Evolutionary conservation across 2,797 vertebrate species (phyloP).

Genomic region (Malurus leucopterus): DNA sequence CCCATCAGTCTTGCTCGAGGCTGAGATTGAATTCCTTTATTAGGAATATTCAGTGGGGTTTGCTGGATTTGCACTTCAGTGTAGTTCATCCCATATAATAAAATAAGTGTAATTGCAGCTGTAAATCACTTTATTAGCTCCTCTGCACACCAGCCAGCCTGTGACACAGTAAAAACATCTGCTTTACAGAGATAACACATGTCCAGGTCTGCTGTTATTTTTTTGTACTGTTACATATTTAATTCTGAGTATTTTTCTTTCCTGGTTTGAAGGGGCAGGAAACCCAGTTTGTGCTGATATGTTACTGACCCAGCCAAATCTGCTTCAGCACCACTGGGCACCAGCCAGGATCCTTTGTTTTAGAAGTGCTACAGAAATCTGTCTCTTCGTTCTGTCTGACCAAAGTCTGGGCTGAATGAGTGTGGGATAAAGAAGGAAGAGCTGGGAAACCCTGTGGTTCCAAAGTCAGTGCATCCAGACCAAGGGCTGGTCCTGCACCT

Average conservation of each 20-base stretch:
- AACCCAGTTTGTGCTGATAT: background rate
- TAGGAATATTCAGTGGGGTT: background rate
- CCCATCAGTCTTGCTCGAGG: background rate
- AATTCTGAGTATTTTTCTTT: background rate
- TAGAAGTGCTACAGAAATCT: background rate
- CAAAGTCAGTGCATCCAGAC: background rate
- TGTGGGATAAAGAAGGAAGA: background rate
- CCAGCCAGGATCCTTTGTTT: background rate
- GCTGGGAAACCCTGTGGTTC: background rate
- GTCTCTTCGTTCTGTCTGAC: background rate
- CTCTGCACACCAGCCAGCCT: background rate
- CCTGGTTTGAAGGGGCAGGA: background rate
- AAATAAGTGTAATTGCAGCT: constrained; percentile 28
- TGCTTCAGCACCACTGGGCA: background rate
- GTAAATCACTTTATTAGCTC: constrained; percentile 11
- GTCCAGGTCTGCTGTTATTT: background rate
- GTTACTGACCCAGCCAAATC: background rate
- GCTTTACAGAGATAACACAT: constrained; percentile 24
- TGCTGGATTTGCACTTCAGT: background rate
- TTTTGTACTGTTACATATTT: background rate
- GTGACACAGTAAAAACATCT: constrained; percentile 15
- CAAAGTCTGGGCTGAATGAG: background rate
- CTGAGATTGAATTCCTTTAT: background rate
- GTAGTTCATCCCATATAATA: background rate
- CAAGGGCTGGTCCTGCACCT: background rate